Evolutionary conservation across 2,888 invertebrate species (phyloP), one percentile per base, ranked within the genome.

Genomic region (Netelia fuscicornis): DNA sequence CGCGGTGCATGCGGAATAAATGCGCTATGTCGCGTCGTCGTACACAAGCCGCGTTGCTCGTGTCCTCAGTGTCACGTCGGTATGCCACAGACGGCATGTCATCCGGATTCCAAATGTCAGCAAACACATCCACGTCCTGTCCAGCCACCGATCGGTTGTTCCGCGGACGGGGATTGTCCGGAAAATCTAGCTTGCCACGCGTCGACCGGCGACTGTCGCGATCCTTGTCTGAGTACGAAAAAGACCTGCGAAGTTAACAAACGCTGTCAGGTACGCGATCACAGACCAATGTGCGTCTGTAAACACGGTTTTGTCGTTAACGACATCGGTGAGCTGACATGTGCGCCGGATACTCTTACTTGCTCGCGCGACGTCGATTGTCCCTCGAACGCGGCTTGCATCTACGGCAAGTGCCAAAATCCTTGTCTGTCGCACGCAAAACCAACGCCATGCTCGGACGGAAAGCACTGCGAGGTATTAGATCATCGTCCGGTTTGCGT

Each of bases 31-130:
- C 96, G 96, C 91, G 97, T 97, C 83, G 96, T 97, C 87, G 95
- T 97, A 93, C 98, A 98, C 94, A 96, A 97, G 91, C 97, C 98
- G 67, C 96, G 97, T 91, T 98, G 98, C 94, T 96, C 97, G 82
- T 98, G 98, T 92, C 97, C 98, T 74, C 97, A 97, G 93, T 98
- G 98, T 93, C 97, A 97, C 94, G 95, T 97, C 90, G 98, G 98
- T 80, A 96, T 96, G 93, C 98, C 98, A 48, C 96, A 96, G 86
- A 95, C 96, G 54, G 96, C 96, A 88, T 98, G 98, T 93, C 96
- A 95, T 87, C 97, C 96, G 82, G 98, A 98, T 94, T 96, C 97
- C 9, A 96, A 96, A 90, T 98, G 98, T 94, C 95, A 96, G 86
- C 95, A 95, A 83, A 95, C 95, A 44, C 95, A 96, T 88, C 94